These are phyloP conservation scores for Cotesia glomerata DNA, from an alignment of 1,140 invertebrate genomes.

Conservation along the genomic window DNA sequence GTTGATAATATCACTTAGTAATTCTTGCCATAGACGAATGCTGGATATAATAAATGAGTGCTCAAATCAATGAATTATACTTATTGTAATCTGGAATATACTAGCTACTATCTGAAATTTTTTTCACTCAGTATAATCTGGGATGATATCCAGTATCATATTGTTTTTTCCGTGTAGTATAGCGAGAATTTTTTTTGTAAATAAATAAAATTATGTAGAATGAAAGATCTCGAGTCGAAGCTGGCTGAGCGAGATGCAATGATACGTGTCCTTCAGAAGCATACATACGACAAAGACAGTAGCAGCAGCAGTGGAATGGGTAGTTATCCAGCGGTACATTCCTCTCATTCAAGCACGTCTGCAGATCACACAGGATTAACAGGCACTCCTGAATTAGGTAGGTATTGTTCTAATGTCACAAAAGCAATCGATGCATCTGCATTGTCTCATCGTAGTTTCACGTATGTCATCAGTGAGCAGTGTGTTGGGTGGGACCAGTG, in stretches of 20 bases:
- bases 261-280: slow-evolving; percentile 86
- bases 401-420: slow-evolving; percentile 11
- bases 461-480: slow-evolving; percentile 61
- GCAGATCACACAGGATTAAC: slow-evolving; percentile 57
- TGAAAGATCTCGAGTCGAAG: slow-evolving; percentile 87
- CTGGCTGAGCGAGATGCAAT: slow-evolving; percentile 88
- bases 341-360: slow-evolving; percentile 61
- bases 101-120: no score
- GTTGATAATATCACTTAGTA: no score
- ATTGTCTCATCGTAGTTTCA: slow-evolving; percentile 20
- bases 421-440: slow-evolving; percentile 9
- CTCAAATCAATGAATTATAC: no score
- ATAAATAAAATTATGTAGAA: slow-evolving; percentile 62
- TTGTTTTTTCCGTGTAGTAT: no score
- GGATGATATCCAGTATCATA: no score
- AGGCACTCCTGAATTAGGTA: slow-evolving; percentile 59
- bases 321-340: slow-evolving; percentile 60
- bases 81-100: no score
- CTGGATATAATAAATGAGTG: no score
- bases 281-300: slow-evolving; percentile 73
- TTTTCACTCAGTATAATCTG: no score
- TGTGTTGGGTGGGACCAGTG: slow-evolving; percentile 65
- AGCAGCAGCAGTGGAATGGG: slow-evolving; percentile 62
- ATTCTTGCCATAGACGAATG: no score
- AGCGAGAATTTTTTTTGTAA: no score